A percentile compares a stretch with the other conserved stretches of the same genome.
Evolutionary conservation across 2,113 vertebrate species (phyloP).

Genomic region (Mustela lutreola): DNA sequence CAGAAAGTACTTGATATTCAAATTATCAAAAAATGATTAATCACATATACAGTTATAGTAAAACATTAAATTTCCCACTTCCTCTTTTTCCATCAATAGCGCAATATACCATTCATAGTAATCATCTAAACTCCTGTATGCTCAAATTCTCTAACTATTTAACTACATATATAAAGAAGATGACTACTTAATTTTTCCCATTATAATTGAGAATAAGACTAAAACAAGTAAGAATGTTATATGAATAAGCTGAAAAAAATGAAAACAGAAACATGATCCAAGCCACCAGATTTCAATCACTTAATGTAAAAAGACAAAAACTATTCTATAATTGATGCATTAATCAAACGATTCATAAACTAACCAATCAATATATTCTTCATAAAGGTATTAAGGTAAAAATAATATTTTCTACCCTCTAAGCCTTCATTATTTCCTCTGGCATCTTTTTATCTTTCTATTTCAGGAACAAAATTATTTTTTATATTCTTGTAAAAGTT

Average conservation of each 20-base stretch:
- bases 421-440: neutral
- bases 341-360: conserved; percentile 2
- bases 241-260: neutral
- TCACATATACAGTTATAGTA: neutral
- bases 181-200: neutral
- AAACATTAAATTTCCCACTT: conserved; percentile 25
- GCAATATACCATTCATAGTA: conserved; percentile 18
- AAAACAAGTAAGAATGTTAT: neutral
- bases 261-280: neutral
- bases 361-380: conserved; percentile 23
- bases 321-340: neutral
- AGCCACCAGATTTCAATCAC: neutral
- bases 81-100: neutral
- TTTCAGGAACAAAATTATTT: conserved; percentile 40
- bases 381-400: conserved; percentile 21
- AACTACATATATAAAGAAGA: neutral
- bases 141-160: conserved; percentile 22
- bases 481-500: neutral
- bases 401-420: neutral
- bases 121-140: neutral
- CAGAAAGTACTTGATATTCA: neutral
- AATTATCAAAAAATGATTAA: conserved; percentile 42
- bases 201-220: neutral
- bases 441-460: neutral
- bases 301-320: conserved; percentile 34